Conservation (phyloP, 2,113 vertebrate genomes). For the Cromileptes altivelis region DNA sequence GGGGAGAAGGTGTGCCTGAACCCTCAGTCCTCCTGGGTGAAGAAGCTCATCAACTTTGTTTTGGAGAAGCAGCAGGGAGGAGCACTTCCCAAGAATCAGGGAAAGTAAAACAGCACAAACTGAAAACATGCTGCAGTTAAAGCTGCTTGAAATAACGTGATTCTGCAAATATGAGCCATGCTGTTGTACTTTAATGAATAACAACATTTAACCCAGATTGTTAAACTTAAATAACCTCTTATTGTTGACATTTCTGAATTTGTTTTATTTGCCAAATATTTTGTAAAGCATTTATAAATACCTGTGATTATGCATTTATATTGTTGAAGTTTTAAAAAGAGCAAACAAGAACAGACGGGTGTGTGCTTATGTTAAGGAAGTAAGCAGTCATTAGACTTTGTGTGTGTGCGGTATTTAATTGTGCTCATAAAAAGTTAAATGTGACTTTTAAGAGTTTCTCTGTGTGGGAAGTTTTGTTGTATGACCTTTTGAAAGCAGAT, state of each 20-base stretch:
- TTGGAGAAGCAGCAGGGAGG: conserved; percentile 59
- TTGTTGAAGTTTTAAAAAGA: not conserved
- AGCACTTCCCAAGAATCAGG: not conserved
- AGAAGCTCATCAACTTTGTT: conserved; percentile 78
- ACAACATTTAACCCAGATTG: not conserved
- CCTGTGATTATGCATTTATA: not conserved
- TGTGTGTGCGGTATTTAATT: not conserved
- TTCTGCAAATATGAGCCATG: conserved; percentile 20
- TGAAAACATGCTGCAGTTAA: not conserved
- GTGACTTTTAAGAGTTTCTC: not conserved
- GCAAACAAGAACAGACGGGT: not conserved
- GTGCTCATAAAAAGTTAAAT: not conserved
- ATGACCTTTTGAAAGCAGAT: not conserved
- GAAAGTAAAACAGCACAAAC: not conserved
- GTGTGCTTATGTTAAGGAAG: not conserved
- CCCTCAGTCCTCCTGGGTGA: conserved; percentile 80
- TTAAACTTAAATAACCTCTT: not conserved
- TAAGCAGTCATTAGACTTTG: too few species aligned
- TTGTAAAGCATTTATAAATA: not conserved
- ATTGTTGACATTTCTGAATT: not conserved
- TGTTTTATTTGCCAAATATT: not conserved
- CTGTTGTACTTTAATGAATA: conserved; percentile 11
- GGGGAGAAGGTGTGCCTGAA: conserved; percentile 83
- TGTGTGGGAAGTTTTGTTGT: not conserved
- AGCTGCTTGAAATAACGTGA: not conserved